Evolutionary conservation across 1,140 invertebrate genomes (phyloP).

Genomic region (Diploscapter pachys): DNA sequence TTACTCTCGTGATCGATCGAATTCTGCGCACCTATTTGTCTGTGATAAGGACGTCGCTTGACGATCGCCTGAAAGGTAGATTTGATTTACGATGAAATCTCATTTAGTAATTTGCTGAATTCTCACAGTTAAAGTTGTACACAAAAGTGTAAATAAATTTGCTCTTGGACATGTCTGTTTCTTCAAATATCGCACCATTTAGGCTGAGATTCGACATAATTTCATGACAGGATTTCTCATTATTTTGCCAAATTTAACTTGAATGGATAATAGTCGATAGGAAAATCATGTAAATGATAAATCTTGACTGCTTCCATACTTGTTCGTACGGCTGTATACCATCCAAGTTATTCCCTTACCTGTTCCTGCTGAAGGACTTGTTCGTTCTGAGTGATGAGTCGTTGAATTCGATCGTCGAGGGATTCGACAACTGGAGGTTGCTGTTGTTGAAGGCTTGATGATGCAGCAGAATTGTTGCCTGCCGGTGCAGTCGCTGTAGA

Average conservation of each 20-base stretch:
- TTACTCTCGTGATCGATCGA: conserved; percentile 41
- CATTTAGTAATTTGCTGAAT: not conserved
- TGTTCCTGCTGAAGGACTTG: conserved; percentile 12
- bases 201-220: conserved; percentile 4
- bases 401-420: conserved; percentile 16
- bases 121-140: not conserved
- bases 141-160: conserved; percentile 12
- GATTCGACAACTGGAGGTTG: not conserved
- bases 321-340: not conserved
- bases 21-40: conserved; percentile 33
- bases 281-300: not conserved
- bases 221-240: not conserved
- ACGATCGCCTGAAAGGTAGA: conserved; percentile 28
- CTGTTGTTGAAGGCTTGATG: not conserved
- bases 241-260: not conserved
- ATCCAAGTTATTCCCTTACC: not conserved
- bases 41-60: conserved; percentile 41
- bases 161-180: not conserved
- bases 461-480: not conserved
- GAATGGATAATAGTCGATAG: not conserved
- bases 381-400: conserved; percentile 18
- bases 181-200: not conserved
- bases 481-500: too few species aligned
- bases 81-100: conserved; percentile 7
- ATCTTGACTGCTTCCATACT: not conserved